These are phyloP conservation scores for Acleris sparsana DNA, from an alignment of 2,888 invertebrate species.

Conservation along the genomic window DNA sequence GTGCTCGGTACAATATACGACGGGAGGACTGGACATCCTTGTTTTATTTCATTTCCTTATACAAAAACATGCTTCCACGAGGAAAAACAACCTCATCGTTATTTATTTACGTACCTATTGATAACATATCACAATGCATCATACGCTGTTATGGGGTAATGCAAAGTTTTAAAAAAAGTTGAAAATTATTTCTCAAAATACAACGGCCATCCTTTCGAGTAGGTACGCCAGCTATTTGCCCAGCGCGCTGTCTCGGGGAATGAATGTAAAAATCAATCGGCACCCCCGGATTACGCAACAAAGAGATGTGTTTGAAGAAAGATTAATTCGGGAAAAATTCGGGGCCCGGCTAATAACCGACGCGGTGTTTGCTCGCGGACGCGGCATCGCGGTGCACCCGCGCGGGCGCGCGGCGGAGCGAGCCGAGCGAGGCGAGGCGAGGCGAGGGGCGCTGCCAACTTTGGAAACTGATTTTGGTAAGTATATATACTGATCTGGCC, in stretches of 20 bases:
- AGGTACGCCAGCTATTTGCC: not conserved
- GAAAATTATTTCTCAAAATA: too few species aligned
- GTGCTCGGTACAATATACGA: conserved; percentile 32
- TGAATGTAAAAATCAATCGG: conserved; percentile 29
- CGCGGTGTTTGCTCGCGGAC: conserved; percentile 15
- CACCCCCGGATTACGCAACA: conserved; percentile 42
- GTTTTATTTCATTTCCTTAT: conserved; percentile 17
- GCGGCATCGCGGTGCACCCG: not conserved
- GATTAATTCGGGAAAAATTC: conserved; percentile 78
- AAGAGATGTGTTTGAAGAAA: conserved; percentile 77
- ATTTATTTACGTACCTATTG: too few species aligned
- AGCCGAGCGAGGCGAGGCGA: too few species aligned
- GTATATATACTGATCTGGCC: too few species aligned
- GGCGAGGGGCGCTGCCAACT: too few species aligned
- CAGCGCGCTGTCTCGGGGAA: not conserved
- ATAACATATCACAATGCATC: too few species aligned
- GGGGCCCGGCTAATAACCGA: conserved; percentile 40
- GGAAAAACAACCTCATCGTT: not conserved
- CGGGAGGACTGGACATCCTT: conserved; percentile 23
- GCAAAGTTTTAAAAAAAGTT: too few species aligned
- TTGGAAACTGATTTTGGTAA: too few species aligned
- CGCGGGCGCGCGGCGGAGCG: too few species aligned
- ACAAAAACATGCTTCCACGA: not conserved
- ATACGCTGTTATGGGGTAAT: too few species aligned
- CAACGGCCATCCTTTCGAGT: not conserved